Conservation (phyloP, 2,797 vertebrate species). For the Pachyuromys duprasi region DNA sequence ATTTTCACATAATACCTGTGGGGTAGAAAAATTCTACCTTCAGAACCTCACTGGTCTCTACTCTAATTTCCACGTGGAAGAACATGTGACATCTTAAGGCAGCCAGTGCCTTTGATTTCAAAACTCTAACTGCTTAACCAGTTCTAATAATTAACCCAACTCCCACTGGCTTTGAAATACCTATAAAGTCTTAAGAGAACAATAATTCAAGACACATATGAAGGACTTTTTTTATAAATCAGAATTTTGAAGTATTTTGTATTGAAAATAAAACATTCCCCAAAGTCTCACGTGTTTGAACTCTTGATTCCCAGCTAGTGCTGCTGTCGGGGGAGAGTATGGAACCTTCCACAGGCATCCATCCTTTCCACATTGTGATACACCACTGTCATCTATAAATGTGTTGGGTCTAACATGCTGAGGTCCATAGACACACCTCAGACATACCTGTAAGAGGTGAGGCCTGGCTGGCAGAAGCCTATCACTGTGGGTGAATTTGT, state of each 20-base stretch:
- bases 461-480: background rate
- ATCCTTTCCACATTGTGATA: background rate
- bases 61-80: background rate
- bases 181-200: conserved; percentile 2
- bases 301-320: background rate
- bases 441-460: background rate
- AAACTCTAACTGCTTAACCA: background rate
- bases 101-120: background rate
- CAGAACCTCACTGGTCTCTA: background rate
- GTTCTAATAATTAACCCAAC: background rate
- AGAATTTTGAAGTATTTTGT: background rate
- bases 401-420: background rate
- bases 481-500: background rate
- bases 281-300: background rate
- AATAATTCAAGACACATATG: background rate
- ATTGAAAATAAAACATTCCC: background rate
- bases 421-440: background rate
- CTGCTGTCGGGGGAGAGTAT: background rate
- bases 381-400: background rate
- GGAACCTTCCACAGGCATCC: background rate
- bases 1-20: background rate
- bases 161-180: background rate
- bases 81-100: background rate
- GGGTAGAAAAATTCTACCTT: background rate
- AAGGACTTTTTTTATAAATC: background rate